A percentile compares a stretch with the other conserved stretches of the same genome.
Conservation (phyloP, 2,888 invertebrate species). For the Cheilosia grossa region DNA sequence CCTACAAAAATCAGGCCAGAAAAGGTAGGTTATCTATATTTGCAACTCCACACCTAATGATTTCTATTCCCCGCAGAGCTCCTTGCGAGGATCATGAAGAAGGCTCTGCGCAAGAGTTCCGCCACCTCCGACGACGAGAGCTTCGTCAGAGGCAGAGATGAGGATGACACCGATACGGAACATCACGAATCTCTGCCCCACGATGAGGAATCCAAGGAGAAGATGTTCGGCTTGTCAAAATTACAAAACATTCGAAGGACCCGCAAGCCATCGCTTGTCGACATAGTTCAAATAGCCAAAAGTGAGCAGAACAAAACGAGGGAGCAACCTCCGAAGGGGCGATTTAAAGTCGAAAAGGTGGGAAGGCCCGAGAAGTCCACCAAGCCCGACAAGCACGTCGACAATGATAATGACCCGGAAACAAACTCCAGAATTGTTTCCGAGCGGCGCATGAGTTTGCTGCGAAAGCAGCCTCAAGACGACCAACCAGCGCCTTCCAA, state of each 20-base stretch:
- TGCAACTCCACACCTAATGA: neutral
- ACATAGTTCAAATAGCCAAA: conserved; percentile 81
- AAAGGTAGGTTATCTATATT: conserved; percentile 78
- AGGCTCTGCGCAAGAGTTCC: conserved; percentile 85
- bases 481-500: conserved; percentile 43
- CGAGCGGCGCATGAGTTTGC: conserved; percentile 80
- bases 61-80: conserved; percentile 77
- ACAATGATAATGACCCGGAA: conserved; percentile 80
- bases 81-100: conserved; percentile 83
- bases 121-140: conserved; percentile 85
- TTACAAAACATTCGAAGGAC: conserved; percentile 79
- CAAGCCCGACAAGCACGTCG: conserved; percentile 64
- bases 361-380: conserved; percentile 7
- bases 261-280: conserved; percentile 81
- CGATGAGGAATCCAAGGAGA: conserved; percentile 83
- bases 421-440: conserved; percentile 80
- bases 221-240: conserved; percentile 78
- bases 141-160: conserved; percentile 80
- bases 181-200: conserved; percentile 89
- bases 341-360: conserved; percentile 79
- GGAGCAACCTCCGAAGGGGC: conserved; percentile 79
- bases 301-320: conserved; percentile 79
- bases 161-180: conserved; percentile 88
- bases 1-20: conserved; percentile 82
- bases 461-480: conserved; percentile 78